A percentile compares a stretch with the other conserved stretches of the same genome.
Evolutionary conservation across 2,888 invertebrate genomes (phyloP).

Genomic region (Cyclophora punctaria): DNA sequence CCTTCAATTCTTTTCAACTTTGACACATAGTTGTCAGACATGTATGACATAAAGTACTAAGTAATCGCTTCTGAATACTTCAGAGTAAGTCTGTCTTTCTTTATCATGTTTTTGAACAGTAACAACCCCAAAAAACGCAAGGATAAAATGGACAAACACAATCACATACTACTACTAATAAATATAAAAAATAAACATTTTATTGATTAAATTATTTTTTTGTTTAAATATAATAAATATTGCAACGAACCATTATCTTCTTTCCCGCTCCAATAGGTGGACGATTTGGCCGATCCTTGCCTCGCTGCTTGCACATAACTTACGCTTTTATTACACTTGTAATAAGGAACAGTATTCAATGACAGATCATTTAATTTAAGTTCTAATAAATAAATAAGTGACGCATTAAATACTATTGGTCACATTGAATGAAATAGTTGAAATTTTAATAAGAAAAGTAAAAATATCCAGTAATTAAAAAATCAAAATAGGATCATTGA

Average conservation of each 20-base stretch:
- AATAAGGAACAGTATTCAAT: conserved; percentile 16
- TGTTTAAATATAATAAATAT: no score
- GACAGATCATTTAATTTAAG: background rate
- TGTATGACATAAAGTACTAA: no score
- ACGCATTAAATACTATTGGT: no score
- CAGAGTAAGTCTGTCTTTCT: no score
- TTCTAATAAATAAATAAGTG: background rate
- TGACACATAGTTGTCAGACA: no score
- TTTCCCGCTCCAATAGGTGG: conserved; percentile 67
- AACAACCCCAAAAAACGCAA: conserved; percentile 1
- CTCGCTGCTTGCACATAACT: conserved; percentile 72
- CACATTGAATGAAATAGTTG: no score
- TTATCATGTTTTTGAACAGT: conserved; percentile 20
- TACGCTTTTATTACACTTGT: conserved; percentile 39
- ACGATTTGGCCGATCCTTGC: conserved; percentile 66
- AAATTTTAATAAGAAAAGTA: no score
- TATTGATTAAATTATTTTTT: conserved; percentile 9
- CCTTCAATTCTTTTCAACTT: no score
- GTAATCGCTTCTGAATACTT: no score
- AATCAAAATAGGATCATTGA: no score
- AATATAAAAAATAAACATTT: conserved; percentile 9
- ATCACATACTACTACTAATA: conserved; percentile 46
- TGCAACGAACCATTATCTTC: conserved; percentile 68
- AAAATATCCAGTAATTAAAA: no score
- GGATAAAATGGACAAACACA: conserved; percentile 55